Base-by-base conservation (phyloP, 2,797 vertebrate genomes). In the Poecilia gillii region DNA sequence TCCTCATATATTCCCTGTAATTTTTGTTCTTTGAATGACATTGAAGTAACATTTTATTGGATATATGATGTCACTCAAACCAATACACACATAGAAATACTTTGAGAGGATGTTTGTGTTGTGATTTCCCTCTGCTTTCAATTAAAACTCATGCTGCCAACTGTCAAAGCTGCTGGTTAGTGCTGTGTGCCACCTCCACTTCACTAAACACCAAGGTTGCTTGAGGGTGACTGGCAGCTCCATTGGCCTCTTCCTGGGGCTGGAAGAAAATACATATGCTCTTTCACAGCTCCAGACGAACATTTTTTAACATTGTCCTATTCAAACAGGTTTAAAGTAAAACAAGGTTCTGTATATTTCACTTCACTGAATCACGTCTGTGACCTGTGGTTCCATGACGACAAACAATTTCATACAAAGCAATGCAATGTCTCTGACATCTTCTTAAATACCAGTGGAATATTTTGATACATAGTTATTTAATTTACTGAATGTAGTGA, bases 71-170 rank as follows among this genome's bases (percentile, higher is more conserved):
- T 45, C 12, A 36, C n/a, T 25, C 16, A 28, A 53, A 43, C 9
- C 33, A 25, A 57, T 18, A 83, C 75, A 46, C 39, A 78, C 41
- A 64, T 36, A 18, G 25, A 28, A 71, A 28, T 25, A 75, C 75
- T 46, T 47, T 45, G 4, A 51, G 45, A 45, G 49, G 51, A 77
- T 74, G 82, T 45, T 36, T 41, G 1, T 51, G 64, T 77, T 66
- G 74, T 28, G 11, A 53, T 89, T 51, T 88, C 84, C 87, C 89
- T 87, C 81, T 85, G 87, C 83, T 89, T 91, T 92, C 87, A 88
- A 85, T 94, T 84, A 91, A 83, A 55, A 55, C 85, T 84, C 39
- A 79, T 77, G 62, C 78, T 76, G 87, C 73, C 87, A 89, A 87
- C 88, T 88, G 85, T 81, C 78, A 76, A 80, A 66, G 47, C 84